Evolutionary conservation across 1,140 invertebrate genomes (phyloP), one percentile per base, ranked within the genome.

Genomic region (Neocloeon triangulifer): DNA sequence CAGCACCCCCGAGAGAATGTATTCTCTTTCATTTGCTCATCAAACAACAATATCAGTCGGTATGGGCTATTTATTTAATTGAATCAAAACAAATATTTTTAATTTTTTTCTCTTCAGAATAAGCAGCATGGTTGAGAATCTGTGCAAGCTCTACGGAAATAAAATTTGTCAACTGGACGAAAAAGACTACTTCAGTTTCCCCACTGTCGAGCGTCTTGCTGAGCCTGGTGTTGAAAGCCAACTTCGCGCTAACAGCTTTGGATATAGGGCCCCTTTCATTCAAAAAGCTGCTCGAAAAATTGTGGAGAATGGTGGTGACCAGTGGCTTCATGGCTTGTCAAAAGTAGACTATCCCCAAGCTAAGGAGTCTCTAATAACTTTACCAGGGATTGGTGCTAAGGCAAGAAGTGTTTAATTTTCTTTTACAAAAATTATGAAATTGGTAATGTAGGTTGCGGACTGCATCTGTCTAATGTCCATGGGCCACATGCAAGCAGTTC

Each of bases 401-500:
- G 82, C n/a, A n/a, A n/a, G n/a, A n/a, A n/a, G n/a, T 19, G 9
- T 15, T 19, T 23, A n/a, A 28, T 33, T 12, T 36, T 19, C 28
- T 35, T 18, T 18, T 17, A 3, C 7, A 20, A 30, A 17, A 32
- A 13, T n/a, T 38, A 16, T 38, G 18, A 22, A 13, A 27, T 41
- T 37, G 33, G 30, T 21, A 12, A 52, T 53, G 23, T 42, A 84
- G 77, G 80, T 96, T 14, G 88, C 92, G n/a, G 92, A 98, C 53
- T 98, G 92, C 52, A 80, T 98, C 43, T 92, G 85, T 53, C 60
- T 98, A 3, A 97, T 97, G 91, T 89, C 88, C 2, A 52, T 98
- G 36, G 75, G 77, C 29, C 80, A 96, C 49, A 48, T 85, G 26
- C 65, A 76, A 46, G 73, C 86, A 0, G 69, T 97, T 34, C 92